These are phyloP conservation scores for Hemicentrotus pulcherrimus DNA, from an alignment of 35 echinoderm and acorn worm species.

Conservation along the genomic window DNA sequence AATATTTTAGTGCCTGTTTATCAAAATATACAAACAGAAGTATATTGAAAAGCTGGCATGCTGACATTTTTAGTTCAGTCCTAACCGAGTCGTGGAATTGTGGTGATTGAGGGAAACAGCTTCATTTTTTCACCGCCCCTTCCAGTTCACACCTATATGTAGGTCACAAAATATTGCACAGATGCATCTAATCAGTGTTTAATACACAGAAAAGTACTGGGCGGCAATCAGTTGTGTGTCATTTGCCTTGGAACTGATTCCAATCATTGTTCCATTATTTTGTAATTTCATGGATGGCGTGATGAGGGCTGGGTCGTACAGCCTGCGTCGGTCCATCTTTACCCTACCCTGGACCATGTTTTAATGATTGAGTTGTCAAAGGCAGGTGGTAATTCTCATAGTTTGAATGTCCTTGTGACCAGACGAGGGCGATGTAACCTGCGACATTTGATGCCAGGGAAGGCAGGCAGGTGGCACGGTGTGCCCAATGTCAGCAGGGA, in stretches of 20 bases:
- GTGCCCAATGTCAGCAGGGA: not conserved
- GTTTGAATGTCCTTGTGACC: not conserved
- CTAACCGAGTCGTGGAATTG: not conserved
- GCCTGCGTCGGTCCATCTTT: not conserved
- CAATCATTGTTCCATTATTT: not conserved
- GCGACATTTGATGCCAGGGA: not conserved
- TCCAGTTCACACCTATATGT: not conserved
- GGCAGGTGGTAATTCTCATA: not conserved
- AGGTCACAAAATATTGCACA: not conserved
- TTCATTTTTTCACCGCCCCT: not conserved
- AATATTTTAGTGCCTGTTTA: not conserved
- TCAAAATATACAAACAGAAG: not conserved
- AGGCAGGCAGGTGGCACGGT: not conserved
- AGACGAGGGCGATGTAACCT: not conserved
- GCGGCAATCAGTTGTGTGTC: not conserved
- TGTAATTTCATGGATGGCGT: not conserved
- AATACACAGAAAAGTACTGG: not conserved
- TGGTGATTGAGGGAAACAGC: not conserved
- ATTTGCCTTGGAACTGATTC: not conserved
- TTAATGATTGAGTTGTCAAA: not conserved
- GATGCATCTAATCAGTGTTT: not conserved
- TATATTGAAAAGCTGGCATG: not conserved
- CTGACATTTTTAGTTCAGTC: not conserved
- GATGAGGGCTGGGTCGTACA: not conserved
- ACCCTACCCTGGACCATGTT: not conserved